Percentiles rank a stretch among this genome's conserved stretches.
phyloP scores from a whole-genome alignment of 2,888 invertebrate genomes.

The Drosophila algonquin region DNA sequence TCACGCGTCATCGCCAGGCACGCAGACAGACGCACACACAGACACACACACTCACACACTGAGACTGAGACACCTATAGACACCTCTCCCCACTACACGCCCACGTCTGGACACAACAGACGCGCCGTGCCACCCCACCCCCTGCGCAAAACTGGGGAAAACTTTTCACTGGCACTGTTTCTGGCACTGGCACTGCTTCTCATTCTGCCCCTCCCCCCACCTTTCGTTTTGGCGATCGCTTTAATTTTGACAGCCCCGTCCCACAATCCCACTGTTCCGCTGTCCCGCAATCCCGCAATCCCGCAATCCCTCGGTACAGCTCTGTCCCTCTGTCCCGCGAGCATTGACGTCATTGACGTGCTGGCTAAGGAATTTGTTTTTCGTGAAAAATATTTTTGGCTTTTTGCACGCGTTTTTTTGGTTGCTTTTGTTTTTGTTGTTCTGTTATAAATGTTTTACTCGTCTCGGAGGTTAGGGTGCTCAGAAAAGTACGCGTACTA shows the following conservation, averaged over 20 bases:
- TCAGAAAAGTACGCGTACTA: constrained; percentile 2
- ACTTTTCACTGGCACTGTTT: constrained; percentile 36
- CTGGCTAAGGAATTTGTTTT: constrained; percentile 76
- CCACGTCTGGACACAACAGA: constrained; percentile 58
- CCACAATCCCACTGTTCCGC: constrained; percentile 2
- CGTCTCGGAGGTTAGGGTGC: constrained; percentile 17
- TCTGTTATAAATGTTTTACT: constrained; percentile 47
- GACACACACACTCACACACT: constrained; percentile 20
- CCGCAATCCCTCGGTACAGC: too few species aligned
- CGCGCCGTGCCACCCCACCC: constrained; percentile 22
- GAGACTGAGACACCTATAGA: constrained; percentile 3
- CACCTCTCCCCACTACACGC: constrained; percentile 38
- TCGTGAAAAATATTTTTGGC: constrained; percentile 70
- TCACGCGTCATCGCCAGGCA: constrained; percentile 74
- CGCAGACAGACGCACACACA: constrained; percentile 28
- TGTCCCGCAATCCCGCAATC: too few species aligned
- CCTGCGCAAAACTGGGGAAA: constrained; percentile 5
- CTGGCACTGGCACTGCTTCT: constrained; percentile 18
- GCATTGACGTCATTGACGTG: constrained; percentile 76
- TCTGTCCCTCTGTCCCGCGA: not conserved
- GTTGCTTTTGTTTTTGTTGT: constrained; percentile 32
- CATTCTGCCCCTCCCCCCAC: constrained; percentile 4
- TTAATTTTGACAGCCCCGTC: constrained; percentile 60
- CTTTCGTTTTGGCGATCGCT: constrained; percentile 25
- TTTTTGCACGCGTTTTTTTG: constrained; percentile 41